A percentile compares a stretch with the other conserved stretches of the same genome.
Evolutionary conservation across 1,140 invertebrate genomes (phyloP).

Genomic region (Drosophila elegans): DNA sequence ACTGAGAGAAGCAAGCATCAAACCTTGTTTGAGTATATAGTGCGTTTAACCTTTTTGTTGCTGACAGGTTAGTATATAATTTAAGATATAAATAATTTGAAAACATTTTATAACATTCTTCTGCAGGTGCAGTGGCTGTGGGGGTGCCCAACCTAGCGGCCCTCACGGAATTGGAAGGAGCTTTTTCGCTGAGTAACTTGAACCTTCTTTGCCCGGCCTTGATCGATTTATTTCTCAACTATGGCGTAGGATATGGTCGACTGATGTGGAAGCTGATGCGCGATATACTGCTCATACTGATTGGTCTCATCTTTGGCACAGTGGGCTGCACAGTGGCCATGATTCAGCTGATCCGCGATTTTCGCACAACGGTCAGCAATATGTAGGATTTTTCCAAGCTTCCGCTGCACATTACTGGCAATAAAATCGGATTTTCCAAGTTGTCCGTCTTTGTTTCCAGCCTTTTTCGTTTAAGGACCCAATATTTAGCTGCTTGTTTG

Average conservation of each 20-base stretch:
- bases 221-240: constrained; percentile 60
- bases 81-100: not conserved
- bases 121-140: constrained; percentile 53
- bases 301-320: constrained; percentile 51
- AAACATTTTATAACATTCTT: not conserved
- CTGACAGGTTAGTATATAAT: constrained; percentile 44
- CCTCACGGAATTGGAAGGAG: constrained; percentile 65
- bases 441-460: constrained; percentile 3
- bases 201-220: constrained; percentile 65
- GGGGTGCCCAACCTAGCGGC: constrained; percentile 62
- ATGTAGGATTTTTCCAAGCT: constrained; percentile 8
- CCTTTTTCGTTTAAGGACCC: constrained; percentile 30
- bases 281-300: constrained; percentile 50
- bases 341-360: constrained; percentile 45
- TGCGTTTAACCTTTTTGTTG: constrained; percentile 48
- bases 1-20: not conserved
- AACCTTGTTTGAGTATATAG: constrained; percentile 16
- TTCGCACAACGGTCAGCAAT: constrained; percentile 26
- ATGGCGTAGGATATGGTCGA: constrained; percentile 46
- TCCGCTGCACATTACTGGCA: not conserved
- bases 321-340: constrained; percentile 62
- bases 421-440: constrained; percentile 42
- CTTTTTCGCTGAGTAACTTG: constrained; percentile 64
- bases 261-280: constrained; percentile 59
- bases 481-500: constrained; percentile 45